A percentile compares a stretch with the other conserved stretches of the same genome.
phyloP scores from a whole-genome alignment of 2,888 invertebrate genomes.

The Ophraella communa region DNA sequence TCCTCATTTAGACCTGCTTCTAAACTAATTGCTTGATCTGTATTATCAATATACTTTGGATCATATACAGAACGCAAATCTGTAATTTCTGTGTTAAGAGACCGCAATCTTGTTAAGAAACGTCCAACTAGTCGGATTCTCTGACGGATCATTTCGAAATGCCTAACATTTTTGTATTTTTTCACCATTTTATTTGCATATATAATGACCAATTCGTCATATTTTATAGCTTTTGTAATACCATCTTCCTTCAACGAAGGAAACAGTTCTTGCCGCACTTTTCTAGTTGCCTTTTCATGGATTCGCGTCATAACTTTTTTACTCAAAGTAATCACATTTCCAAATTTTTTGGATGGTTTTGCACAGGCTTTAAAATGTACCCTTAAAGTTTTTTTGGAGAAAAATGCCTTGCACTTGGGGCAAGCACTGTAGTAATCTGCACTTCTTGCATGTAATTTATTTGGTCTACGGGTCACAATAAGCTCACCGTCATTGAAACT shows the following conservation, averaged over 20 bases:
- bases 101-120: conserved; percentile 21
- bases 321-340: conserved; percentile 3
- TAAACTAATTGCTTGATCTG: conserved; percentile 30
- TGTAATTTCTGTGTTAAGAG: conserved; percentile 27
- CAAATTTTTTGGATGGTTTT: not conserved
- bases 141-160: conserved; percentile 37
- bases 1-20: conserved; percentile 28
- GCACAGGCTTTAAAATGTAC: not conserved
- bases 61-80: conserved; percentile 38
- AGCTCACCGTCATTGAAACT: not conserved
- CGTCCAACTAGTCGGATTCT: conserved; percentile 37
- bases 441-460: not conserved
- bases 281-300: conserved; percentile 5
- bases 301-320: conserved; percentile 9
- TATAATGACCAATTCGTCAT: conserved; percentile 20
- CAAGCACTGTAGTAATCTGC: not conserved
- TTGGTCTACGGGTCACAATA: not conserved
- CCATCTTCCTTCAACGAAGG: conserved; percentile 6
- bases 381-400: not conserved
- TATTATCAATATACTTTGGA: conserved; percentile 33
- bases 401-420: not conserved
- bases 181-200: conserved; percentile 24
- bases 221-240: conserved; percentile 1
- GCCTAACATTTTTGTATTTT: conserved; percentile 32
- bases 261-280: conserved; percentile 10